Evolutionary conservation across 1,140 invertebrate species (phyloP).

Genomic region (Drosophila rhopaloa): DNA sequence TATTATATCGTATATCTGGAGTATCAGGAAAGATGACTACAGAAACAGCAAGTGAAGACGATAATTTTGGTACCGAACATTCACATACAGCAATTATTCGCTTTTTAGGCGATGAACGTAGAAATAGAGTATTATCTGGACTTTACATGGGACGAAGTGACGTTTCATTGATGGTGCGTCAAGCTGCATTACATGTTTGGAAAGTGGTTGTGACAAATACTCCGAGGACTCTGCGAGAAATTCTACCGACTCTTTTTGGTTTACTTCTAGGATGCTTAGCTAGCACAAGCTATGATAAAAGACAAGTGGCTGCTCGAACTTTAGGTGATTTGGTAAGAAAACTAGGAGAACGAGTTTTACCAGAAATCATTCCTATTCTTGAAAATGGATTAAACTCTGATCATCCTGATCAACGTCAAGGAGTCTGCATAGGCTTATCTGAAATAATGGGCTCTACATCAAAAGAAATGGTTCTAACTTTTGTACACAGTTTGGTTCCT

Average conservation of each 20-base stretch:
- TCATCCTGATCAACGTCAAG: slow-evolving; percentile 96
- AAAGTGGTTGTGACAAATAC: slow-evolving; percentile 99
- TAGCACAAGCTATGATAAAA: slow-evolving; percentile 97
- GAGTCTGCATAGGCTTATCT: slow-evolving; percentile 98
- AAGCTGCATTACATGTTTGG: slow-evolving; percentile 99
- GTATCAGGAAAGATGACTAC: slow-evolving; percentile 99
- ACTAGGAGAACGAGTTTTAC: slow-evolving; percentile 98
- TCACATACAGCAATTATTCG: slow-evolving; percentile 96
- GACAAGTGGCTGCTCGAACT: slow-evolving; percentile 97
- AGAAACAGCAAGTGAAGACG: slow-evolving; percentile 98
- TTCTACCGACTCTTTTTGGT: slow-evolving; percentile 97
- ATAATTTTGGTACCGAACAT: slow-evolving; percentile 99
- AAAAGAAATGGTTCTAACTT: slow-evolving; percentile 96
- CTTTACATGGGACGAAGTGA: slow-evolving; percentile 99
- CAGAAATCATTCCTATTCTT: slow-evolving; percentile 99
- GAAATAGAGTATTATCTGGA: slow-evolving; percentile 97
- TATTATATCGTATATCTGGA: slow-evolving; percentile 98
- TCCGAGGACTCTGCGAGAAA: slow-evolving; percentile 97
- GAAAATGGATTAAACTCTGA: slow-evolving; percentile 96
- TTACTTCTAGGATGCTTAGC: slow-evolving; percentile 96
- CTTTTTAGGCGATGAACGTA: slow-evolving; percentile 93
- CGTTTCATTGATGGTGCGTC: slow-evolving; percentile 97
- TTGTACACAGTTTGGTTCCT: slow-evolving; percentile 98
- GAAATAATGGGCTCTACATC: slow-evolving; percentile 99
- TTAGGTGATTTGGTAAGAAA: slow-evolving; percentile 98